Base-by-base conservation (phyloP, 2,888 invertebrate species). In the Nemotelus nigrinus region DNA sequence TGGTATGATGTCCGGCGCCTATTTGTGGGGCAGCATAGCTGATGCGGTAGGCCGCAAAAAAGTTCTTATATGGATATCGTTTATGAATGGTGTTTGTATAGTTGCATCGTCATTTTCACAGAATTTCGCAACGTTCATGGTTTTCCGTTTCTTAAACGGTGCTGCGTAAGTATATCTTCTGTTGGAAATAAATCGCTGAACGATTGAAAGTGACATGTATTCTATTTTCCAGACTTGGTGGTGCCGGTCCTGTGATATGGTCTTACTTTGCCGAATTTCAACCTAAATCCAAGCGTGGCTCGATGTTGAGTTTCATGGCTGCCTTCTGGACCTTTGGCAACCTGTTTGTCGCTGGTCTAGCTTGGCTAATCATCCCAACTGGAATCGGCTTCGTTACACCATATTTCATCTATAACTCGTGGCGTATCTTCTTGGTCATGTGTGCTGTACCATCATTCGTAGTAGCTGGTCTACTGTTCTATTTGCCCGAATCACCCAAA, bases 321-420 rank as follows among this genome's bases (percentile, higher is more conserved):
- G 96, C 96, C 75, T 97, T 96, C 88, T 97, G 97, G 97, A 97
- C 97, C 78, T 91, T 96, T 82, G 97, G 97, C 81, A 96, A 96
- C 86, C 90, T 97, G 81, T 93, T 96, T 84, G 96, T 96, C 78
- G 96, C 97, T 82, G 95, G 96, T 85, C 87, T 92, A 81, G 93
- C 93, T 80, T 93, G 93, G 93, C 89, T 93, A 80, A 92, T 93
- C 82, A 93, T 93, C 80, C 93, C 93, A 81, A 90, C 91, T 82
- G 88, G 89, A 82, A 92, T 95, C 83, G 94, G 94, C 82, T 90
- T 92, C 79, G 85, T 87, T 63, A 91, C 92, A 45, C 86, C 89
- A 71, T 88, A 89, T 75, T 95, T 96, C 87, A 91, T 91, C 47
- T 96, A 94, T 88, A 95, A 96, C 87, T 96, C 96, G 76, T 97